Evolutionary conservation across 2,888 invertebrate genomes (phyloP).

Genomic region (Escarpia spicata): DNA sequence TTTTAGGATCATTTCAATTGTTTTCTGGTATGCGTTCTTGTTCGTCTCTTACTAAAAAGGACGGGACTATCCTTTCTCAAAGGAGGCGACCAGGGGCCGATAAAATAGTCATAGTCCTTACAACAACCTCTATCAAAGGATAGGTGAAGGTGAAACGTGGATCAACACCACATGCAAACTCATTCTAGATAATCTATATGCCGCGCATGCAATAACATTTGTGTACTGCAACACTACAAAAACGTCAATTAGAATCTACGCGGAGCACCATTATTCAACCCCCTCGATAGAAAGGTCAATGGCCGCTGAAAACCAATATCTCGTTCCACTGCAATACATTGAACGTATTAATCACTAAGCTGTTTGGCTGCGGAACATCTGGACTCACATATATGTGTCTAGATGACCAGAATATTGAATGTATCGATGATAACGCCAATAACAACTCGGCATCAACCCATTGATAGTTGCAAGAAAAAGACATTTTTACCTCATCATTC

Average conservation of each 20-base stretch:
- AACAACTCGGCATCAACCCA: not conserved
- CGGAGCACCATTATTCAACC: not conserved
- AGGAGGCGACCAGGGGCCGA: too few relatives aligned
- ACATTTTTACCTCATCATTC: not conserved
- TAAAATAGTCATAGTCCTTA: not conserved
- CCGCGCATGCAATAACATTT: not conserved
- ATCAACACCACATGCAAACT: not conserved
- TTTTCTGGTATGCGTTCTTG: too few relatives aligned
- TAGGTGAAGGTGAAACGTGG: not conserved
- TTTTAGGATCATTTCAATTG: too few relatives aligned
- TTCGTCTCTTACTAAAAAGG: too few relatives aligned
- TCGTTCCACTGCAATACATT: not conserved
- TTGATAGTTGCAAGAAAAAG: not conserved
- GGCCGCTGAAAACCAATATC: not conserved
- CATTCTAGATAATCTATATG: not conserved
- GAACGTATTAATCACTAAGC: not conserved
- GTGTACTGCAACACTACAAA: not conserved
- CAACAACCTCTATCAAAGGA: not conserved
- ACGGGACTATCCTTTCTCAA: too few relatives aligned
- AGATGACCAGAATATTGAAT: not conserved
- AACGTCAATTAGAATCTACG: not conserved
- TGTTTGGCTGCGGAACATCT: not conserved
- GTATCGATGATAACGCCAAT: not conserved
- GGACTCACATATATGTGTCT: not conserved
- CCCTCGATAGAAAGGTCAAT: not conserved